Conservation (phyloP, 2,888 invertebrate genomes). For the Dioctria rufipes region DNA sequence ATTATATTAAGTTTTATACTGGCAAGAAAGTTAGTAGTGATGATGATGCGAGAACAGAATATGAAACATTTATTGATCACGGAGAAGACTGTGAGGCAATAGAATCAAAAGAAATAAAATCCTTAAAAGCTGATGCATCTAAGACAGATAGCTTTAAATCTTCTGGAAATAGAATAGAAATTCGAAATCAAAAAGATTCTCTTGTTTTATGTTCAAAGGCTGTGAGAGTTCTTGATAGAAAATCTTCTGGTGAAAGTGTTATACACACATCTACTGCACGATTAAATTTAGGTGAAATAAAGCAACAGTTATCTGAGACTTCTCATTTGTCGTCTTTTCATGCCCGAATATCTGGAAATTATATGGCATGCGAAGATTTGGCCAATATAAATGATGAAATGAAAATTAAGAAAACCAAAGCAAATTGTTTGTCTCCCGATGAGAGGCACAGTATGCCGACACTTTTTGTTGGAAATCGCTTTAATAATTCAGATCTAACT, state of each 20-base stretch:
- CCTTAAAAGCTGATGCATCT: constrained; percentile 61
- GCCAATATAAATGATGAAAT: constrained; percentile 77
- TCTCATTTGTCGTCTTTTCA: constrained; percentile 76
- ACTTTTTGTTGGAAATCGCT: constrained; percentile 75
- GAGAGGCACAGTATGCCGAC: constrained; percentile 80
- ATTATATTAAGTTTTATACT: constrained; percentile 79
- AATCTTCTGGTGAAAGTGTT: constrained; percentile 66
- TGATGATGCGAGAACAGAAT: constrained; percentile 70
- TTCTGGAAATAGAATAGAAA: neutral
- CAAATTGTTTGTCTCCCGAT: constrained; percentile 64
- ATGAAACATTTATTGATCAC: constrained; percentile 73
- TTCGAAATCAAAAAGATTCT: constrained; percentile 66
- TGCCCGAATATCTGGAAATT: constrained; percentile 72
- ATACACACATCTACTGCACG: constrained; percentile 73
- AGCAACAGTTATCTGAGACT: constrained; percentile 76
- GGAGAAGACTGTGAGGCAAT: constrained; percentile 61
- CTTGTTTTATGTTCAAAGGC: constrained; percentile 69
- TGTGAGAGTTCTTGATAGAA: constrained; percentile 65
- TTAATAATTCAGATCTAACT: constrained; percentile 73
- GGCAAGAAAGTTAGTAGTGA: constrained; percentile 66
- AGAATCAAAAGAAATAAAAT: constrained; percentile 54
- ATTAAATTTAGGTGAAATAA: constrained; percentile 68
- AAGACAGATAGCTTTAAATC: constrained; percentile 19
- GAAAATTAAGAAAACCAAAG: constrained; percentile 70
- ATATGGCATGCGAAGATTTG: constrained; percentile 80